phyloP scores from a whole-genome alignment of 1,140 invertebrate species.

The Choristoneura fumiferana region DNA sequence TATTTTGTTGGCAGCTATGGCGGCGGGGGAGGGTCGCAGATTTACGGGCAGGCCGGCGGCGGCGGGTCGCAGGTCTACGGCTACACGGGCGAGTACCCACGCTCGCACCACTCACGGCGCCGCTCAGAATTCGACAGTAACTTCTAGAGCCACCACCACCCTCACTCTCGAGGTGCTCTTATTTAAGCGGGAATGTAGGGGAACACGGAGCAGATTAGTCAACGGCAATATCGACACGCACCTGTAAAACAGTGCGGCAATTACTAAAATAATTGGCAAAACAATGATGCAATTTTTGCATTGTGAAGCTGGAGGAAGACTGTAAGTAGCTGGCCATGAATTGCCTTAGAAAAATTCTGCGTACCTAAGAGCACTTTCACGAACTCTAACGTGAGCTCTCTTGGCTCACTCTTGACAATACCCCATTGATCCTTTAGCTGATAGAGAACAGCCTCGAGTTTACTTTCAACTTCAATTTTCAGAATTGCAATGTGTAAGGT shows the following conservation, averaged over 20 bases:
- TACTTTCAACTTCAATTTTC: no score
- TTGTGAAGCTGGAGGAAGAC: no score
- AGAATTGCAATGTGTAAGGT: no score
- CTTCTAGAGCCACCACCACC: conserved; percentile 62
- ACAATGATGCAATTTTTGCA: no score
- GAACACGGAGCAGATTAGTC: no score
- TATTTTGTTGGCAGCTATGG: conserved; percentile 44
- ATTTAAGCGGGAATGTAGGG: background rate
- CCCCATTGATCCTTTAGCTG: conserved; percentile 47
- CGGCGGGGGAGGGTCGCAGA: conserved; percentile 58
- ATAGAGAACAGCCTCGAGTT: conserved; percentile 30
- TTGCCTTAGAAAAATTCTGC: background rate
- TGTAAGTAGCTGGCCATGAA: no score
- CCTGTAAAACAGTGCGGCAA: no score
- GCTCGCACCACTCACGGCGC: conserved; percentile 77
- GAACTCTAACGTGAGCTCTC: conserved; percentile 31
- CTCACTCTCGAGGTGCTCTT: conserved; percentile 21
- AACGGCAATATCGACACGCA: no score
- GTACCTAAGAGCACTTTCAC: background rate
- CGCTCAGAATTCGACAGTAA: conserved; percentile 82
- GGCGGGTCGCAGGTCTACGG: conserved; percentile 72
- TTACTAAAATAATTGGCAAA: no score
- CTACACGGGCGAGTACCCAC: conserved; percentile 73
- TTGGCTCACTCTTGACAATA: conserved; percentile 67
- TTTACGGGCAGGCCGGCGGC: conserved; percentile 73